Percentiles rank a stretch among this genome's conserved stretches.
phyloP scores from a whole-genome alignment of 2,113 vertebrate species.

The Brevimyrus niger region DNA sequence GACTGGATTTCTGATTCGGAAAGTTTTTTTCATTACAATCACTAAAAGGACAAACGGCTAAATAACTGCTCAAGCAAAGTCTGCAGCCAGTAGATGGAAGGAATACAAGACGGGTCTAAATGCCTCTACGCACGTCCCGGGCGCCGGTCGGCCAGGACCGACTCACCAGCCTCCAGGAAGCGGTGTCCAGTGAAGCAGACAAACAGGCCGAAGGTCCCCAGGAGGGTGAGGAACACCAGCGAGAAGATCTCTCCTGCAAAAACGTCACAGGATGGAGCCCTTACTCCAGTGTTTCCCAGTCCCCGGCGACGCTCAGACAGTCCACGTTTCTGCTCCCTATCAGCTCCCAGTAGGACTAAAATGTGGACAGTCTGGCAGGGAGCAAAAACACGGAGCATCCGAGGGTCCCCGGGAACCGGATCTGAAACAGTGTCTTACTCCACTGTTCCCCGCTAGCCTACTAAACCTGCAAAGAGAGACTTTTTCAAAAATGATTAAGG shows the following conservation, averaged over 20 bases:
- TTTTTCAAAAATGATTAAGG: neutral
- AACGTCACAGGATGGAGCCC: neutral
- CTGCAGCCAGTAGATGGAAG: neutral
- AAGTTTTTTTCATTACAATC: neutral
- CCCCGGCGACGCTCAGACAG: neutral
- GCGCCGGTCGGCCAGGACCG: neutral
- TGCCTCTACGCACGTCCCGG: neutral
- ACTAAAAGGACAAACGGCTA: neutral
- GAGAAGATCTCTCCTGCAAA: neutral
- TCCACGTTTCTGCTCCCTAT: neutral
- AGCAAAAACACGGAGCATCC: neutral
- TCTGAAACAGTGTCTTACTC: neutral
- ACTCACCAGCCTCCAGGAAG: slow-evolving; percentile 28
- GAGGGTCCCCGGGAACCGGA: neutral
- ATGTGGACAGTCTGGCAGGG: neutral
- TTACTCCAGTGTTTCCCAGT: neutral
- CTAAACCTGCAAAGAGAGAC: neutral
- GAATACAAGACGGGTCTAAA: neutral
- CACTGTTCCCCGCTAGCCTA: neutral
- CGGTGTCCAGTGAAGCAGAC: slow-evolving; percentile 25
- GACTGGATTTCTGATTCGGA: neutral
- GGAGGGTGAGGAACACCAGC: slow-evolving; percentile 17
- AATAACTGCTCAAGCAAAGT: neutral
- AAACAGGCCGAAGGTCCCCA: slow-evolving; percentile 24
- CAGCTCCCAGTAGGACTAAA: neutral